A percentile compares a stretch with the other conserved stretches of the same genome.
These are phyloP conservation scores for Neoaliturus tenellus DNA, from an alignment of 2,888 invertebrate species.

Conservation along the genomic window DNA sequence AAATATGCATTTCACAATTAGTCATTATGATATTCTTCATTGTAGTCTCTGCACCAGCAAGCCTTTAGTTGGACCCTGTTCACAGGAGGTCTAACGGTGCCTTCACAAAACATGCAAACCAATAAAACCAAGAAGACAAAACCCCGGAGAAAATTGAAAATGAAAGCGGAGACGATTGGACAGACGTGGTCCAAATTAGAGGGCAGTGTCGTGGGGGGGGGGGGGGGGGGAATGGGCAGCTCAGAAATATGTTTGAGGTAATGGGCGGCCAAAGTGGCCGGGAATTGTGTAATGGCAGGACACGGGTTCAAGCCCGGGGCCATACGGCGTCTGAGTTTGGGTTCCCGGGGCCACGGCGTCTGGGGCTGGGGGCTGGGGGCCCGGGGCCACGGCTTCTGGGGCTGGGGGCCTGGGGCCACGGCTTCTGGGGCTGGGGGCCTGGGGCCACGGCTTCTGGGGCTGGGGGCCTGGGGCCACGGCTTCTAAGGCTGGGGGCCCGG, in stretches of 20 bases:
- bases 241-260: constrained; percentile 37
- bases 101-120: not conserved
- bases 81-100: not conserved
- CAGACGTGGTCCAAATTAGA: constrained; percentile 48
- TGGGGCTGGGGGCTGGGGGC: not conserved
- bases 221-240: constrained; percentile 12
- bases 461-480: too few species aligned
- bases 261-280: constrained; percentile 30
- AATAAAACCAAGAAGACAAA: not conserved
- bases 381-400: not conserved
- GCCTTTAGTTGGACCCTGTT: too few species aligned
- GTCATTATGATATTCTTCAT: too few species aligned
- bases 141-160: not conserved
- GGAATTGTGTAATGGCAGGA: constrained; percentile 22
- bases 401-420: too few species aligned
- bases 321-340: not conserved
- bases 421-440: too few species aligned
- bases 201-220: not conserved
- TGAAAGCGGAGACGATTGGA: not conserved
- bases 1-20: too few species aligned
- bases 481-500: too few species aligned
- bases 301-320: not conserved
- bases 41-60: too few species aligned
- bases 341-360: not conserved
- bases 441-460: too few species aligned